A percentile compares a stretch with the other conserved stretches of the same genome.
These are phyloP conservation scores for Coendou prehensilis DNA, from an alignment of 2,797 vertebrate genomes.

Conservation along the genomic window DNA sequence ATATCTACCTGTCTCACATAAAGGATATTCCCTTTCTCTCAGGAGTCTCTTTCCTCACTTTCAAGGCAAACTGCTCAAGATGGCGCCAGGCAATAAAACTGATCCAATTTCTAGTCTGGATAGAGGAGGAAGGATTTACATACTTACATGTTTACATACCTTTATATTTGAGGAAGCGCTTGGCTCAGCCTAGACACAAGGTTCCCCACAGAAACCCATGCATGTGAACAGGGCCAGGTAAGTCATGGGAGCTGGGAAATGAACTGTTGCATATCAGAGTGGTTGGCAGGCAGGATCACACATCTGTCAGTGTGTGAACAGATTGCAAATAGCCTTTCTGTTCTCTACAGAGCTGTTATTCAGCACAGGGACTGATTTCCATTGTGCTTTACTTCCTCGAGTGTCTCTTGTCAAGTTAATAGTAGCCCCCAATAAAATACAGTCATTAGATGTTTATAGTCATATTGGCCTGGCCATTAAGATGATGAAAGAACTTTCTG, in stretches of 20 bases:
- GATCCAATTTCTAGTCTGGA: constrained; percentile 18
- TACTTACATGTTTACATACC: background rate
- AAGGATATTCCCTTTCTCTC: constrained; percentile 44
- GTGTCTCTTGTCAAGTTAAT: constrained; percentile 75
- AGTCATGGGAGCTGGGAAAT: background rate
- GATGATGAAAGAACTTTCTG: constrained; percentile 78
- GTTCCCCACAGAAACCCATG: background rate
- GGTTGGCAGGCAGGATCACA: no score
- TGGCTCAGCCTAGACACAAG: background rate
- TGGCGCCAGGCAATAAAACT: constrained; percentile 69
- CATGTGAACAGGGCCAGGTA: accelerated
- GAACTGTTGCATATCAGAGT: accelerated
- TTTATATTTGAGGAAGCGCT: background rate
- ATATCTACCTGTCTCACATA: constrained; percentile 54
- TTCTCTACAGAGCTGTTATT: background rate
- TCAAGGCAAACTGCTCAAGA: background rate
- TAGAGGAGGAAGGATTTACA: constrained; percentile 43
- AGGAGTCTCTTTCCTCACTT: constrained; percentile 69
- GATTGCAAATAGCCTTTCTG: background rate
- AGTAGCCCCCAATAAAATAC: constrained; percentile 59
- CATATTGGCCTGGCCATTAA: constrained; percentile 58
- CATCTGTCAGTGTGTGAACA: background rate
- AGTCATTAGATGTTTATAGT: constrained; percentile 69
- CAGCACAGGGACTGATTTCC: background rate
- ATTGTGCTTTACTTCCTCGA: constrained; percentile 53